Conservation (phyloP, 2,797 vertebrate species). For the Sebastes elongatus region DNA sequence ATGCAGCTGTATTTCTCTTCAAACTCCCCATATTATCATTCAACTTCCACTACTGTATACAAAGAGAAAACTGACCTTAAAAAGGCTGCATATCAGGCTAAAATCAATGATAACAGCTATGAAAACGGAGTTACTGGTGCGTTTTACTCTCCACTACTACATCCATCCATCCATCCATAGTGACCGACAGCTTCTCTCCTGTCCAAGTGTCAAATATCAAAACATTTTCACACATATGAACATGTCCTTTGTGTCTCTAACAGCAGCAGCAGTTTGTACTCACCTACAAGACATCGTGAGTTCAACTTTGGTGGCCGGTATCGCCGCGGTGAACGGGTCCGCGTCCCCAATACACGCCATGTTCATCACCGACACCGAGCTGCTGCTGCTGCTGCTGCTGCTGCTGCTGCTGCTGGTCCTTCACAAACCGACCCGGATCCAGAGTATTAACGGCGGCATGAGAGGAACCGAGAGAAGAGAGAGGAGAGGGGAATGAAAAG, state of each 20-base stretch:
- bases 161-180: background rate
- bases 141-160: background rate
- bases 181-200: background rate
- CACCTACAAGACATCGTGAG: slow-evolving; percentile 95
- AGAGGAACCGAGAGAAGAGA: slow-evolving; percentile 6
- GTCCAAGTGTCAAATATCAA: background rate
- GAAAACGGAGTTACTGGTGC: background rate
- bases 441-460: slow-evolving; percentile 58
- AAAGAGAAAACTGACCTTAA: background rate
- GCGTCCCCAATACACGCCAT: slow-evolving; percentile 92
- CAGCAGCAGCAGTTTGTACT: slow-evolving; percentile 55
- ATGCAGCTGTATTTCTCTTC: background rate
- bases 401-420: slow-evolving; percentile 37
- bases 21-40: background rate
- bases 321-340: slow-evolving; percentile 89
- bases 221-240: background rate
- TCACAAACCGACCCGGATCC: slow-evolving; percentile 49
- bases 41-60: background rate
- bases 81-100: accelerated
- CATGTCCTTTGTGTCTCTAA: background rate
- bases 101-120: background rate
- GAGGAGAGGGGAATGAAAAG: no score
- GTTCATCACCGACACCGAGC: slow-evolving; percentile 76
- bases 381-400: slow-evolving; percentile 48
- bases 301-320: slow-evolving; percentile 98